Base-by-base conservation (phyloP, 2,888 invertebrate species). In the Pherbina coryleti region DNA sequence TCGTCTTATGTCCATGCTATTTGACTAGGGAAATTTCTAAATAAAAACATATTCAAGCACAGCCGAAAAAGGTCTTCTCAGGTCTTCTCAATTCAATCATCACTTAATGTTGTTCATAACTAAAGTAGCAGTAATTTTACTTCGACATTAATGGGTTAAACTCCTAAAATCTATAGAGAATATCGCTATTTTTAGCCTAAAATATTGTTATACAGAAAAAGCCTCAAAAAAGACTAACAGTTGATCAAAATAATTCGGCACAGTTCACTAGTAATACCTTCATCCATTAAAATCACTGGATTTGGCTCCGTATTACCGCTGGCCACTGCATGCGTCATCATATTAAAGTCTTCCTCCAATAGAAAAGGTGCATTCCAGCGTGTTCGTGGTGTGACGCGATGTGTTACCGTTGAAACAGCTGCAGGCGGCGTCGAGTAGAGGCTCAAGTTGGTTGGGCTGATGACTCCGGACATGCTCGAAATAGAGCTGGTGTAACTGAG, bases 281-380 rank as follows among this genome's bases (percentile, higher is more conserved):
- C 96, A 89, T 96, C 95, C 90, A 97, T 93, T 82, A 96, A 91
- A 85, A 94, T 92, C 75, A 94, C 94, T 80, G 94, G 93, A 85
- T 93, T 93, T 80, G 92, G 92, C 83, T 93, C 93, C 55, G 92
- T 91, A 83, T 91, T 92, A 82, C 91, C 88, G 86, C 90, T 91
- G 71, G 93, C 91, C 60, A 92, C 92, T 51, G 93, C 92, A 85
- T 92, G 95, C 73, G 97, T 94, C 91, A 97, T 96, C 93, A 98
- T 96, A 88, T 95, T 96, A 91, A 98, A 98, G 91, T 98, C 98
- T 88, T 98, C 98, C 88, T 98, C 98, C 85, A 97, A 91, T 83
- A 97, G 94, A 91, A 97, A 97, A 74, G 96, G 94, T 74, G 95
- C 93, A 88, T 94, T 96, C 97, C 97, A 98, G 86, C 97, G 93